Evolutionary conservation across 2,797 vertebrate species (phyloP).

Genomic region (Taenioides sp.): DNA sequence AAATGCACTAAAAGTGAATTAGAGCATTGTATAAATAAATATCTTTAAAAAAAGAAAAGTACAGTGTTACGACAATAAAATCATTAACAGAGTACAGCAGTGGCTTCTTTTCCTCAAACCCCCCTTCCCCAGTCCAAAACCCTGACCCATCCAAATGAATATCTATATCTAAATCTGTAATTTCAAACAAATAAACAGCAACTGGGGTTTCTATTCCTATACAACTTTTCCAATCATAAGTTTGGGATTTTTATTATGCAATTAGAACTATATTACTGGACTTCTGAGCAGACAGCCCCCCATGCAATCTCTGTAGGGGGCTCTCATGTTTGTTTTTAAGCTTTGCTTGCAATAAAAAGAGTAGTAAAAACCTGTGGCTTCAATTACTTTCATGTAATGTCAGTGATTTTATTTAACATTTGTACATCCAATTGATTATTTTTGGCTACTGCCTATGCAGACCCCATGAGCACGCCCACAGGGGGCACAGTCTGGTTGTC

Average conservation of each 20-base stretch:
- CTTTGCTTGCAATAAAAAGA: conserved; percentile 6
- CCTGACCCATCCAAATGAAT: no score
- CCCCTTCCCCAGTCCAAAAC: background rate
- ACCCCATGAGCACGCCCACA: conserved; percentile 75
- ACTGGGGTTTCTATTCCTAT: background rate
- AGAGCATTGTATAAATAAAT: conserved; percentile 45
- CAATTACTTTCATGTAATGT: background rate
- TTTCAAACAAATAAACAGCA: background rate
- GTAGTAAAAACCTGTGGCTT: background rate
- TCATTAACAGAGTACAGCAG: conserved; percentile 4
- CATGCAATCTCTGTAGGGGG: background rate
- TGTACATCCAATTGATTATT: background rate
- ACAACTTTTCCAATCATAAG: background rate
- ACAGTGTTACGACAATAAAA: conserved; percentile 50
- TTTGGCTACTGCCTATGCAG: conserved; percentile 48
- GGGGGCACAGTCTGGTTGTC: conserved; percentile 63
- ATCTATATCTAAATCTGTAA: no score
- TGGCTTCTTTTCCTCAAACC: background rate
- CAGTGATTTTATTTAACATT: background rate
- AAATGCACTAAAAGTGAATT: background rate
- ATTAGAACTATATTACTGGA: background rate
- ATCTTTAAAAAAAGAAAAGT: conserved; percentile 23
- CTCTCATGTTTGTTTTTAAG: no score
- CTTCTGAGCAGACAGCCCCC: background rate
- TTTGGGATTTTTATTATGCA: background rate